Conservation (phyloP, 1,140 invertebrate species). For the Trichonephila inaurata region DNA sequence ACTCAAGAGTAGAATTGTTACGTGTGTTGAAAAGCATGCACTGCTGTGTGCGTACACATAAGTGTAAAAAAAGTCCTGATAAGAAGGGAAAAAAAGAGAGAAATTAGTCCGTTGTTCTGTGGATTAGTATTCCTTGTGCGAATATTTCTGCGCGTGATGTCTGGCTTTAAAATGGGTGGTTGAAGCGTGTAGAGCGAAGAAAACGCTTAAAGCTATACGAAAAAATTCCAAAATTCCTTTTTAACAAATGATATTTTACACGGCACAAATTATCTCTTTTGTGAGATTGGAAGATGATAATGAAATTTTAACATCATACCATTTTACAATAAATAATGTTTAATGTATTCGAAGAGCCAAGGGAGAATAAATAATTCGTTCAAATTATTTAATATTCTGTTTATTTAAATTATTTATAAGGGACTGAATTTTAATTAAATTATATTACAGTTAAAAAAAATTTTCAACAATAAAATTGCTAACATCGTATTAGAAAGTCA, state of each 20-base stretch:
- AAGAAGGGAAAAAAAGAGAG: not conserved
- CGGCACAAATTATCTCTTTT: not conserved
- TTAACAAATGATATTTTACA: not conserved
- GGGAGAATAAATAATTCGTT: too few relatives aligned
- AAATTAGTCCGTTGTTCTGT: conserved; percentile 10
- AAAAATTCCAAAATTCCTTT: not conserved
- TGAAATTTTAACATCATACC: not conserved
- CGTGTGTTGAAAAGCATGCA: conserved; percentile 4
- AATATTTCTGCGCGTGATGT: not conserved
- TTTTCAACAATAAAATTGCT: too few relatives aligned
- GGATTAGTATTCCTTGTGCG: not conserved
- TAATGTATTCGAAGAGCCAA: too few relatives aligned
- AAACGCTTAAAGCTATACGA: not conserved
- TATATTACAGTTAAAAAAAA: too few relatives aligned
- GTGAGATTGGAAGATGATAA: not conserved
- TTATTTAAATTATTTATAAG: too few relatives aligned
- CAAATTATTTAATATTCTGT: too few relatives aligned
- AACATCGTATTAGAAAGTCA: too few relatives aligned
- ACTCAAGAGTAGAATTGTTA: not conserved
- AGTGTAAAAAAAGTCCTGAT: not conserved
- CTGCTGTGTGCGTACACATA: not conserved
- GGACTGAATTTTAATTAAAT: too few relatives aligned
- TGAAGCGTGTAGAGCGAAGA: not conserved
- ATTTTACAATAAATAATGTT: not conserved
- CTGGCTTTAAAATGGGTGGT: not conserved